phyloP scores from a whole-genome alignment of 2,113 vertebrate genomes.

The Scortum barcoo region DNA sequence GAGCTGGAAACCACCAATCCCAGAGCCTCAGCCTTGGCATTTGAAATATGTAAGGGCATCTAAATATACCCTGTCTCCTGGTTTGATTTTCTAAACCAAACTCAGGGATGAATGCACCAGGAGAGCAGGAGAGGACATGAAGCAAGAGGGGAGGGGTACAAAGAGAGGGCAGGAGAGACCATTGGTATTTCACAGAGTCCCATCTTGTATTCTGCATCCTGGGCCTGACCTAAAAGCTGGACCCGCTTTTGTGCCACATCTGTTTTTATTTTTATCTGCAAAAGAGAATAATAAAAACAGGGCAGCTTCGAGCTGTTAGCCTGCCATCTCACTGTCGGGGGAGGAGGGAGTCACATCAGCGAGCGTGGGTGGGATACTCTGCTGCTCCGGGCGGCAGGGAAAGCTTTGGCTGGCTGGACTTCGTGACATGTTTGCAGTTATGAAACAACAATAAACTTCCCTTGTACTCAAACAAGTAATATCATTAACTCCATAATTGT shows the following conservation, averaged over 20 bases:
- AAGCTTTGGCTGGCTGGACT: slow-evolving; percentile 44
- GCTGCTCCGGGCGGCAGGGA: slow-evolving; percentile 44
- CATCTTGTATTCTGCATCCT: slow-evolving; percentile 35
- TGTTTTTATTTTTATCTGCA: slow-evolving; percentile 67
- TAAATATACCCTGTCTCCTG: slow-evolving; percentile 46
- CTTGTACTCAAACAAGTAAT: not conserved
- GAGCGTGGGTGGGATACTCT: slow-evolving; percentile 44
- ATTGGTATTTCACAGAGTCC: slow-evolving; percentile 20
- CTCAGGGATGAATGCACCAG: slow-evolving; percentile 8
- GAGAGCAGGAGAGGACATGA: slow-evolving; percentile 13
- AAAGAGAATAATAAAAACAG: slow-evolving; percentile 59
- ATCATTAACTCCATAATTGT: slow-evolving; percentile 13
- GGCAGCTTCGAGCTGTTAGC: slow-evolving; percentile 51
- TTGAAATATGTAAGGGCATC: slow-evolving; percentile 44
- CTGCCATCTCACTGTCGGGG: slow-evolving; percentile 51
- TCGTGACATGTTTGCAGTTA: slow-evolving; percentile 54
- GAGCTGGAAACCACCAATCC: slow-evolving; percentile 37
- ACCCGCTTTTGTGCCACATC: slow-evolving; percentile 54
- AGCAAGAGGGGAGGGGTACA: not conserved
- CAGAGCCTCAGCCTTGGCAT: slow-evolving; percentile 33
- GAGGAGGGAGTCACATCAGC: slow-evolving; percentile 42
- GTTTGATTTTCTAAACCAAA: slow-evolving; percentile 42
- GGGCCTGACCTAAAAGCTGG: slow-evolving; percentile 50
- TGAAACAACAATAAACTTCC: slow-evolving; percentile 52
- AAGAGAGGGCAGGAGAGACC: not conserved